These are phyloP conservation scores for Marronus borbonicus DNA, from an alignment of 2,888 invertebrate genomes.

Conservation along the genomic window DNA sequence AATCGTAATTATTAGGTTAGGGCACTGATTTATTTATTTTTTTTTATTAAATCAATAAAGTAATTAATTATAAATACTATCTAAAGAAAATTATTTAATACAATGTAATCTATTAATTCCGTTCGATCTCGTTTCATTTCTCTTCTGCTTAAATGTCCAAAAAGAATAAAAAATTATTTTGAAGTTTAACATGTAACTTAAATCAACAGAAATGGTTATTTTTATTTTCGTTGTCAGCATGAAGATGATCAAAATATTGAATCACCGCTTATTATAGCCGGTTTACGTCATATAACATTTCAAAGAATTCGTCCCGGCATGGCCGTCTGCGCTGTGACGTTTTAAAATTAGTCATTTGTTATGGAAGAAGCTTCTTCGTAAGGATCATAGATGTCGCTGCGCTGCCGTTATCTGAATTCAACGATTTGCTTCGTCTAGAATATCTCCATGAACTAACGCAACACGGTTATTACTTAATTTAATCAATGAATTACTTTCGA, in stretches of 20 bases:
- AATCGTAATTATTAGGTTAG: too few relatives aligned
- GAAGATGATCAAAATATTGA: not conserved
- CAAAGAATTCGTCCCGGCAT: slow-evolving; percentile 19
- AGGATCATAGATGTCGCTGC: not conserved
- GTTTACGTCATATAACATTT: slow-evolving; percentile 28
- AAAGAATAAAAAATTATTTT: too few relatives aligned
- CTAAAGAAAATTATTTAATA: too few relatives aligned
- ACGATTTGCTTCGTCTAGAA: not conserved
- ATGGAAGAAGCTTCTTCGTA: not conserved
- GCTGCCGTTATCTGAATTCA: not conserved
- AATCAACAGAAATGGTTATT: too few relatives aligned
- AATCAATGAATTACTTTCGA: slow-evolving; percentile 15
- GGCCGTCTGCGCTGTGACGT: slow-evolving; percentile 5
- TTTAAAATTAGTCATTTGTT: not conserved
- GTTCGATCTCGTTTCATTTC: too few relatives aligned
- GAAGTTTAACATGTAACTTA: too few relatives aligned
- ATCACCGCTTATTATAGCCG: not conserved
- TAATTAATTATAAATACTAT: too few relatives aligned
- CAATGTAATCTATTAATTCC: too few relatives aligned
- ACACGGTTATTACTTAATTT: slow-evolving; percentile 10
- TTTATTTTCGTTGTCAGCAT: not conserved
- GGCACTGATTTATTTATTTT: too few relatives aligned
- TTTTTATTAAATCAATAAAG: too few relatives aligned
- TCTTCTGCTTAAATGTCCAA: too few relatives aligned
- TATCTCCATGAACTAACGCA: not conserved